phyloP scores from a whole-genome alignment of 2,797 vertebrate species.

The Cossypha polioptera region DNA sequence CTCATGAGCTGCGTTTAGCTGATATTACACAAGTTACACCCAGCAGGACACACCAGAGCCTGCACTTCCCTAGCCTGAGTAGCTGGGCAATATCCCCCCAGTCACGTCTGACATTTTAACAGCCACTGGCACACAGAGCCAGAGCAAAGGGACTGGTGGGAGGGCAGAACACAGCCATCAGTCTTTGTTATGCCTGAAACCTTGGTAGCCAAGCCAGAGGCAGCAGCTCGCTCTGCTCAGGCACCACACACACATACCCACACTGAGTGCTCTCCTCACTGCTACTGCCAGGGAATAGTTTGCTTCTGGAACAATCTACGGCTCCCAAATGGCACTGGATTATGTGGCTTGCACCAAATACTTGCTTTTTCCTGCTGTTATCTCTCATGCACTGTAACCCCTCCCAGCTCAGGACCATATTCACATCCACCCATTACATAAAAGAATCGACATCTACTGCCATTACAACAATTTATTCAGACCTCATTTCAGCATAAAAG shows the following conservation, averaged over 20 bases:
- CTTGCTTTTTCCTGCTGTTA: background rate
- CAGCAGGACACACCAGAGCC: background rate
- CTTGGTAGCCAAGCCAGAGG: background rate
- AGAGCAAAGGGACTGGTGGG: background rate
- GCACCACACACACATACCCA: background rate
- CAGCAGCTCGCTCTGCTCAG: background rate
- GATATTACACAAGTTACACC: background rate
- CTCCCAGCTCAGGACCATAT: background rate
- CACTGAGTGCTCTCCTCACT: accelerated
- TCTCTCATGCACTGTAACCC: background rate
- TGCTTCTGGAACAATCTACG: background rate
- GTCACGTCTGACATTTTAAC: background rate
- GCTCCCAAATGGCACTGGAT: background rate
- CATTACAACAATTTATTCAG: background rate
- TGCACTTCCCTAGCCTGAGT: accelerated
- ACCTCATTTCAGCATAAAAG: background rate
- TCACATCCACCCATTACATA: background rate
- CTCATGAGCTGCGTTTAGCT: background rate
- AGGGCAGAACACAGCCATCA: background rate
- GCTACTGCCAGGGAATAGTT: background rate
- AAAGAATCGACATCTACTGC: background rate
- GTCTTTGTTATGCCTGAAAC: background rate
- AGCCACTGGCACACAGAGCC: accelerated
- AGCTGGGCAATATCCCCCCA: background rate
- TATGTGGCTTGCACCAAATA: accelerated